A percentile compares a stretch with the other conserved stretches of the same genome.
Evolutionary conservation across 2,888 invertebrate genomes (phyloP).

Genomic region (Eupeodes luniger): DNA sequence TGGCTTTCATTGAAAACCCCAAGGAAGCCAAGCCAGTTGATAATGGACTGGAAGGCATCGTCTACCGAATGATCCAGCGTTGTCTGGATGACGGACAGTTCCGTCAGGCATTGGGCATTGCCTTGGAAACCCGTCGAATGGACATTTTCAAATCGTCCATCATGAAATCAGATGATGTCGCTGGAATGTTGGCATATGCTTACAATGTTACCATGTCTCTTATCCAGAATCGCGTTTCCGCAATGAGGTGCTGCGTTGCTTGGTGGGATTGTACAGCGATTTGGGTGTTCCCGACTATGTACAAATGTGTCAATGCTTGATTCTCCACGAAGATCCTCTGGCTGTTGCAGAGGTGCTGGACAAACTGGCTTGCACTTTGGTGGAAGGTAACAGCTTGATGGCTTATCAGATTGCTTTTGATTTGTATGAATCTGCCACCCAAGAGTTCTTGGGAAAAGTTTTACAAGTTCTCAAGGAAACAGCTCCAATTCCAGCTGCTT

Average conservation of each 20-base stretch:
- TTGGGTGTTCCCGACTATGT: slow-evolving; percentile 97
- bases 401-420: slow-evolving; percentile 99
- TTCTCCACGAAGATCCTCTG: slow-evolving; percentile 96
- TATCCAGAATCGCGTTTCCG: slow-evolving; percentile 97
- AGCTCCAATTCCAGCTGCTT: slow-evolving; percentile 91
- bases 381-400: slow-evolving; percentile 93
- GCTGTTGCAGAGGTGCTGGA: slow-evolving; percentile 97
- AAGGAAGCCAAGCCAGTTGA: slow-evolving; percentile 89
- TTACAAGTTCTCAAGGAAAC: slow-evolving; percentile 92
- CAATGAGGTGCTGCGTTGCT: slow-evolving; percentile 93
- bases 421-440: slow-evolving; percentile 99
- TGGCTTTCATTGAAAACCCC: slow-evolving; percentile 89
- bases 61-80: slow-evolving; percentile 98
- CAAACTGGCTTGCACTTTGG: slow-evolving; percentile 91
- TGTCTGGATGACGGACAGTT: slow-evolving; percentile 98
- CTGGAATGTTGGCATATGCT: slow-evolving; percentile 96
- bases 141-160: slow-evolving; percentile 98
- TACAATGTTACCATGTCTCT: slow-evolving; percentile 98
- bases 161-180: slow-evolving; percentile 94
- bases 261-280: slow-evolving; percentile 95
- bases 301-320: slow-evolving; percentile 98
- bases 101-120: slow-evolving; percentile 97
- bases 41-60: slow-evolving; percentile 94
- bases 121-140: slow-evolving; percentile 98
- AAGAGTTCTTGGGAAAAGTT: slow-evolving; percentile 96